Conservation (phyloP, 2,888 invertebrate genomes). For the Cantharis nigra region DNA sequence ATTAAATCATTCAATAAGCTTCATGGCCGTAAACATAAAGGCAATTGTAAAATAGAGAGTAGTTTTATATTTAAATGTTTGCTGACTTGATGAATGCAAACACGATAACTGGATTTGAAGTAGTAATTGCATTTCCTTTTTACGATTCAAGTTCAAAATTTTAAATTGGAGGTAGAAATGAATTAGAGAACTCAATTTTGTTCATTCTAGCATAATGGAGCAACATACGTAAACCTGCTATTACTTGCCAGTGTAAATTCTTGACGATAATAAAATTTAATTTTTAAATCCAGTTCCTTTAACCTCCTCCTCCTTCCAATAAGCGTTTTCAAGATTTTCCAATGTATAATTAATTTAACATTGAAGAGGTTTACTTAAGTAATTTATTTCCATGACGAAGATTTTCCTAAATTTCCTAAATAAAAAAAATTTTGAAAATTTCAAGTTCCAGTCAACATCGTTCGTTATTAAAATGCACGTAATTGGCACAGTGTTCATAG, state of each 20-base stretch:
- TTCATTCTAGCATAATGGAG: background rate
- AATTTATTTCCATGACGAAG: too few relatives aligned
- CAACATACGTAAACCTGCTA: background rate
- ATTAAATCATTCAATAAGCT: constrained; percentile 10
- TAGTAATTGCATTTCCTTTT: background rate
- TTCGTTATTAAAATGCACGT: too few relatives aligned
- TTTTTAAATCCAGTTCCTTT: too few relatives aligned
- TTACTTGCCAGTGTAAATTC: background rate
- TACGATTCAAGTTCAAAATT: background rate
- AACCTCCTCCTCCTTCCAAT: too few relatives aligned
- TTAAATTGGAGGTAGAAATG: background rate
- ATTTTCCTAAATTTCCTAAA: too few relatives aligned
- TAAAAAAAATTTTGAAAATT: too few relatives aligned
- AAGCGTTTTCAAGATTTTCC: too few relatives aligned
- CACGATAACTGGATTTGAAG: background rate
- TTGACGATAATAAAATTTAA: too few relatives aligned
- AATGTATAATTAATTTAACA: too few relatives aligned
- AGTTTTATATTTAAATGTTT: background rate
- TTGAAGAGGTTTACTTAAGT: too few relatives aligned
- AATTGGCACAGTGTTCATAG: too few relatives aligned
- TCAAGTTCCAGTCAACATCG: too few relatives aligned
- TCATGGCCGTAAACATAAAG: constrained; percentile 6
- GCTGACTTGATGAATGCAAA: background rate
- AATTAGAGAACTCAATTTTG: background rate
- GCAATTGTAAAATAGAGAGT: background rate